Evolutionary conservation across 2,797 vertebrate species (phyloP).

Genomic region (Lycodopsis pacificus): DNA sequence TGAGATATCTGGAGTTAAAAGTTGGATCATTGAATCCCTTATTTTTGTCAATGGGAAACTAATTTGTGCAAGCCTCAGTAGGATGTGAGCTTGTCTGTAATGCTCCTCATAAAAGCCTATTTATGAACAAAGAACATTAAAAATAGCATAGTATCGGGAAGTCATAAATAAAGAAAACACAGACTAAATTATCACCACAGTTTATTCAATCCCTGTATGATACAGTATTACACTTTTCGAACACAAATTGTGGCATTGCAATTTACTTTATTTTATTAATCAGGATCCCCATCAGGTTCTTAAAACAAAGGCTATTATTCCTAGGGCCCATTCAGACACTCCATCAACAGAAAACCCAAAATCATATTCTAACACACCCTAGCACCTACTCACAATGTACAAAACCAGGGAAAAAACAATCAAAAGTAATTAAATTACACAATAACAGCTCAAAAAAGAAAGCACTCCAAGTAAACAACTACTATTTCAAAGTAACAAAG

Average conservation of each 20-base stretch:
- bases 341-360: neutral
- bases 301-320: neutral
- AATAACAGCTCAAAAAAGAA: neutral
- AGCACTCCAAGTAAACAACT: neutral
- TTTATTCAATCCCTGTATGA: neutral
- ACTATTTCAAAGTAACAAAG: neutral
- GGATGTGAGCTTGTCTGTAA: neutral
- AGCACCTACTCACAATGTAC: neutral
- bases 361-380: neutral
- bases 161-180: neutral
- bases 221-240: neutral
- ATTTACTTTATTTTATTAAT: neutral
- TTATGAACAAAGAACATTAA: neutral
- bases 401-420: neutral
- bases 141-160: no score
- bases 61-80: neutral
- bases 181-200: neutral
- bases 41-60: neutral
- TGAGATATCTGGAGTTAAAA: neutral
- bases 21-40: neutral
- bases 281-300: neutral
- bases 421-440: neutral
- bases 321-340: neutral
- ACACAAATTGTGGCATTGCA: neutral
- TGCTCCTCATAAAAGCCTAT: neutral